Conservation (phyloP, 2,888 invertebrate species). For the Drosophila affinis region DNA sequence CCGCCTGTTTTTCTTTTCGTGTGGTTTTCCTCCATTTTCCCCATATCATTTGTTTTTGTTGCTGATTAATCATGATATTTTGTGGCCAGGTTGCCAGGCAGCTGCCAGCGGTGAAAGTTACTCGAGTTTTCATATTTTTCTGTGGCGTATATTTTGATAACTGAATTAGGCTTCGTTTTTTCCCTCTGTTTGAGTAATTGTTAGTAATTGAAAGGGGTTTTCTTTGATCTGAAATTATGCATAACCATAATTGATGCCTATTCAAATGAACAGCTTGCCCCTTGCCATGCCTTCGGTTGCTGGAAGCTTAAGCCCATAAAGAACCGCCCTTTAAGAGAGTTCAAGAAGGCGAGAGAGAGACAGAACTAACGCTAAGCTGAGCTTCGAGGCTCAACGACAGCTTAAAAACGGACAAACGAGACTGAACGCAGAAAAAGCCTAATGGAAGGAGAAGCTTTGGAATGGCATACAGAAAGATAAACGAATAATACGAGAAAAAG, state of each 20-base stretch:
- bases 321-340: no score
- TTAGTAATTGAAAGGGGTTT: neutral
- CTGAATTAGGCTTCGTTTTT: conserved; percentile 12
- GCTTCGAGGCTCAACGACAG: no score
- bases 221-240: conserved; percentile 1
- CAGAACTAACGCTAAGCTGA: no score
- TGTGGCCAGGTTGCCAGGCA: conserved; percentile 40
- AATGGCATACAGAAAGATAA: no score
- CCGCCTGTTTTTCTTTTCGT: conserved; percentile 45
- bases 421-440: neutral
- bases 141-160: conserved; percentile 56
- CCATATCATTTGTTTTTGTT: conserved; percentile 51
- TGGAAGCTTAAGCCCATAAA: no score
- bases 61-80: conserved; percentile 72
- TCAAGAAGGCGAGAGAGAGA: no score
- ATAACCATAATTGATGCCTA: neutral
- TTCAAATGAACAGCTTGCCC: neutral
- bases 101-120: conserved; percentile 63
- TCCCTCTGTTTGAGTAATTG: conserved; percentile 38
- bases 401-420: no score
- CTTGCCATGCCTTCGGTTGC: no score
- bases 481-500: no score
- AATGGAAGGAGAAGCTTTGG: no score
- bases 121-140: conserved; percentile 9
- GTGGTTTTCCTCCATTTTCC: conserved; percentile 27